Percentiles rank a stretch among this genome's conserved stretches.
Evolutionary conservation across 2,888 invertebrate genomes (phyloP).

Genomic region (Ophion ellenae): DNA sequence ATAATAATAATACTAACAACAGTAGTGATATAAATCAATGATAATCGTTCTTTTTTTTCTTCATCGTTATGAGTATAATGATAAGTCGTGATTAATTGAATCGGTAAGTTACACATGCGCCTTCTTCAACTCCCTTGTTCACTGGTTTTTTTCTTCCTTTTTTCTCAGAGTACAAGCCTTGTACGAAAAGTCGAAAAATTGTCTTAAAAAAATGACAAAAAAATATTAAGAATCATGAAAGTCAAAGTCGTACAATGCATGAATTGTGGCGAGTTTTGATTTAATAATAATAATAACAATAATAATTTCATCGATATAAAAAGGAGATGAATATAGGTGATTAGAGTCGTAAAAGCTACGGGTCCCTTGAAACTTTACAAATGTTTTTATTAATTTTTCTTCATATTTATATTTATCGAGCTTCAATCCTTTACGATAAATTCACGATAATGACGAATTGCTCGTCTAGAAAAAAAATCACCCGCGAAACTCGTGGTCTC

Average conservation of each 20-base stretch:
- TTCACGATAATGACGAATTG: slow-evolving; percentile 6
- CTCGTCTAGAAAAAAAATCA: slow-evolving; percentile 6
- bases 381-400: slow-evolving; percentile 16
- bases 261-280: slow-evolving; percentile 17
- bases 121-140: slow-evolving; percentile 62
- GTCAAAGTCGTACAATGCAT: slow-evolving; percentile 27
- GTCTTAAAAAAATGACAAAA: slow-evolving; percentile 29
- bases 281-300: slow-evolving; percentile 21
- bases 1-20: slow-evolving; percentile 65
- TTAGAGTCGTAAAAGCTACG: slow-evolving; percentile 53
- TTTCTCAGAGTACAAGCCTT: slow-evolving; percentile 19
- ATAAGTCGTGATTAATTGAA: slow-evolving; percentile 73
- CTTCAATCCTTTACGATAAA: background rate
- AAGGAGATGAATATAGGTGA: slow-evolving; percentile 40
- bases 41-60: slow-evolving; percentile 44
- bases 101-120: slow-evolving; percentile 69
- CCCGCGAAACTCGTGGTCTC: background rate
- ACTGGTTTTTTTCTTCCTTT: slow-evolving; percentile 66
- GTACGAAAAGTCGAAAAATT: slow-evolving; percentile 41
- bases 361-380: slow-evolving; percentile 48
- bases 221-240: slow-evolving; percentile 28
- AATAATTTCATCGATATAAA: slow-evolving; percentile 35
- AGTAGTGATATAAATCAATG: slow-evolving; percentile 64
- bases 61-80: slow-evolving; percentile 65
- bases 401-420: slow-evolving; percentile 24